Conservation (phyloP, 2,113 vertebrate species). For the Caranx melampygus region DNA sequence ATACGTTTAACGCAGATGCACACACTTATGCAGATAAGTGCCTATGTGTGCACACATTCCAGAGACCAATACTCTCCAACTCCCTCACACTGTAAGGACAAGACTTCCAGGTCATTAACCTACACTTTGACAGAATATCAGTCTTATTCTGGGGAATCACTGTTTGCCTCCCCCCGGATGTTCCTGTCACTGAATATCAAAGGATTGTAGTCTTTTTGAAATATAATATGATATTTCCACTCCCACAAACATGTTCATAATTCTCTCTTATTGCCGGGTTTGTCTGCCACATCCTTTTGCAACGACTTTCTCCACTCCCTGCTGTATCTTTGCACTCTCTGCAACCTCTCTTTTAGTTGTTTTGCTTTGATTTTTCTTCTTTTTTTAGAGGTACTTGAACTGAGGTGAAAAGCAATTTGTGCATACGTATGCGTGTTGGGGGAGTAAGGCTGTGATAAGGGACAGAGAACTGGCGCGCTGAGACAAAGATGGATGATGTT, state of each 20-base stretch:
- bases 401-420: slow-evolving; percentile 51
- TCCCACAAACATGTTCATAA: slow-evolving; percentile 75
- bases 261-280: slow-evolving; percentile 73
- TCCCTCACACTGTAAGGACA: slow-evolving; percentile 83
- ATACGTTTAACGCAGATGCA: slow-evolving; percentile 36
- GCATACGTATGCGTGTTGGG: slow-evolving; percentile 34
- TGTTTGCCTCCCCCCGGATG: slow-evolving; percentile 71
- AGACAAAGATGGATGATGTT: slow-evolving; percentile 82
- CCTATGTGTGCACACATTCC: slow-evolving; percentile 82
- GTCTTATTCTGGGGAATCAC: slow-evolving; percentile 54
- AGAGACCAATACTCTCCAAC: slow-evolving; percentile 85
- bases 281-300: slow-evolving; percentile 62
- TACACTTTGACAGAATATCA: slow-evolving; percentile 60
- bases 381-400: slow-evolving; percentile 64
- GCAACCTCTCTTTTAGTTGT: slow-evolving; percentile 65
- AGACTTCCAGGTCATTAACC: slow-evolving; percentile 76
- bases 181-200: slow-evolving; percentile 77
- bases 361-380: slow-evolving; percentile 61
- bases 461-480: slow-evolving; percentile 70
- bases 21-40: slow-evolving; percentile 31
- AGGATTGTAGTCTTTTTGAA: slow-evolving; percentile 66
- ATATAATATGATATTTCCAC: slow-evolving; percentile 71
- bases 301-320: slow-evolving; percentile 49
- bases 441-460: slow-evolving; percentile 78
- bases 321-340: slow-evolving; percentile 67